Conservation (phyloP, 2,888 invertebrate genomes). For the Polymixis flavicincta region DNA sequence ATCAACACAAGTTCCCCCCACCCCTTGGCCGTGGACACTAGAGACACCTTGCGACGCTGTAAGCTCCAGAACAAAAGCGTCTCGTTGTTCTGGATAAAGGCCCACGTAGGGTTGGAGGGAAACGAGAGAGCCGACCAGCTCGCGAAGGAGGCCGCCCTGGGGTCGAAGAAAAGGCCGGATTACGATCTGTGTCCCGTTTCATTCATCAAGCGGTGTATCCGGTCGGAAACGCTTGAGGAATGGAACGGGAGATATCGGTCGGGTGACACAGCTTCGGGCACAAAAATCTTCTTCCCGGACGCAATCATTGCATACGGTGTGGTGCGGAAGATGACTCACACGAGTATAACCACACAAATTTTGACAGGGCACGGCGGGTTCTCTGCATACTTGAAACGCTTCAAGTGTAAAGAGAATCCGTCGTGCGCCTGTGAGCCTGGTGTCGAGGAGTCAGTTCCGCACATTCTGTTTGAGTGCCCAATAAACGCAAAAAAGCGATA, state of each 20-base stretch:
- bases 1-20: neutral
- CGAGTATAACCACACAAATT: no score
- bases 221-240: neutral
- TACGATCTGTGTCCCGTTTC: neutral
- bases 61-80: slow-evolving; percentile 1
- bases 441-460: neutral
- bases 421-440: neutral
- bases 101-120: neutral
- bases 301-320: no score
- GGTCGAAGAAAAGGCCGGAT: no score
- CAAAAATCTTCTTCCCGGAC: no score
- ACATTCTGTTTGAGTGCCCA: neutral
- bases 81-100: slow-evolving; percentile 4
- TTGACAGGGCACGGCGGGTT: no score
- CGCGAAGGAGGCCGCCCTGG: no score
- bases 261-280: no score
- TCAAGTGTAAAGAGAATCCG: slow-evolving; percentile 4
- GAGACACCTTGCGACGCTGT: neutral
- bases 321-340: no score
- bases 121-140: slow-evolving; percentile 2
- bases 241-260: neutral
- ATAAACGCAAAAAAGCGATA: no score
- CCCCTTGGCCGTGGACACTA: neutral
- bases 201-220: neutral
- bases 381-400: neutral